Evolutionary conservation across 2,797 vertebrate genomes (phyloP).

Genomic region (Tangara arthus): DNA sequence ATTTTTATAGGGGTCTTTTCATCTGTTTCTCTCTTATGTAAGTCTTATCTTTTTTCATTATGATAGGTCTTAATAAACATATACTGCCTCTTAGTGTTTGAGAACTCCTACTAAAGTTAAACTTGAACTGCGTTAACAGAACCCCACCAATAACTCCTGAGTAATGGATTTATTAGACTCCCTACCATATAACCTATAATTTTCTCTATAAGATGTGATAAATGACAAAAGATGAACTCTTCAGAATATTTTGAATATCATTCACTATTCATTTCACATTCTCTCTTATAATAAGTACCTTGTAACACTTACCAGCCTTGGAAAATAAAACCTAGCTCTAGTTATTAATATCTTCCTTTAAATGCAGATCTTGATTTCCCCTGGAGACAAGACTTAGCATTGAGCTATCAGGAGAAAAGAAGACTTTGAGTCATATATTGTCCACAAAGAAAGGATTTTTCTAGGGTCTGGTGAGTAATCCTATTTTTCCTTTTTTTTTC

Average conservation of each 20-base stretch:
- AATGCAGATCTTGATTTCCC: conserved; percentile 66
- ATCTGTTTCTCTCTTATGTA: not conserved
- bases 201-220: conserved; percentile 26
- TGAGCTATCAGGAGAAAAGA: conserved; percentile 20
- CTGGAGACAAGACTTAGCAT: conserved; percentile 24
- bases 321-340: conserved; percentile 41
- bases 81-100: not conserved
- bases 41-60: not conserved
- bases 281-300: conserved; percentile 49
- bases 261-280: conserved; percentile 55
- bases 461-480: not conserved
- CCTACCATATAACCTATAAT: conserved; percentile 51
- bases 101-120: not conserved
- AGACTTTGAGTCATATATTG: conserved; percentile 48
- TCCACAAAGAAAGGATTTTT: not conserved
- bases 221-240: conserved; percentile 49
- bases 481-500: too few relatives aligned
- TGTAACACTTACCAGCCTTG: conserved; percentile 40
- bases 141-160: conserved; percentile 16
- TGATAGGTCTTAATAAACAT: not conserved
- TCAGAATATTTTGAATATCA: conserved; percentile 13
- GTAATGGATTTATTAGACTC: conserved; percentile 50
- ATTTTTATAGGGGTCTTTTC: not conserved
- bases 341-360: conserved; percentile 72
- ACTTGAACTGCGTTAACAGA: not conserved